These are phyloP conservation scores for Pipra filicauda DNA, from an alignment of 2,113 vertebrate genomes.

Conservation along the genomic window DNA sequence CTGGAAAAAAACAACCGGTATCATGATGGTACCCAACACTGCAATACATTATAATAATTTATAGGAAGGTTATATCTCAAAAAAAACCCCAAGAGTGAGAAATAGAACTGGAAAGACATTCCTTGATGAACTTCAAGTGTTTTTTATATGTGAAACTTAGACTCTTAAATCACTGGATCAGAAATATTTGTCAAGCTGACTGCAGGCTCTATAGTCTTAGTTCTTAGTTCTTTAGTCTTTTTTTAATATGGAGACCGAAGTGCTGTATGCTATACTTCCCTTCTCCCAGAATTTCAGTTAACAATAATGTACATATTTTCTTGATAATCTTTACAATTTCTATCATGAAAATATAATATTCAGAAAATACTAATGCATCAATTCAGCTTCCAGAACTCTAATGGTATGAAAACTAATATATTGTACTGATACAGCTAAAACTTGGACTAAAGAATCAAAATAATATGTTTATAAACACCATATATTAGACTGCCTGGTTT, in stretches of 20 bases:
- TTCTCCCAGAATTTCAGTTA: neutral
- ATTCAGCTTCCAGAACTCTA: neutral
- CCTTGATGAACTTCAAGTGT: neutral
- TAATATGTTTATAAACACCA: constrained; percentile 31
- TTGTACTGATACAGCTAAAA: neutral
- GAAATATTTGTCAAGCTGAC: neutral
- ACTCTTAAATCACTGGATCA: neutral
- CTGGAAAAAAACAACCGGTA: neutral
- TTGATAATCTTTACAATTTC: neutral
- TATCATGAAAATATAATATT: constrained; percentile 12
- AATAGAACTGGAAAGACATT: neutral
- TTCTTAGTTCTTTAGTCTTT: neutral
- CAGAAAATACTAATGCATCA: neutral
- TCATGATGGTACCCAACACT: neutral
- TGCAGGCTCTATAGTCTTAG: neutral
- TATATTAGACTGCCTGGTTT: neutral
- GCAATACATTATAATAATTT: neutral
- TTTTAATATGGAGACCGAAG: neutral
- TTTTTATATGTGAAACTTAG: neutral
- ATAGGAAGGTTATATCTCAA: neutral
- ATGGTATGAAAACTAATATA: neutral
- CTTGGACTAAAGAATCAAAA: neutral
- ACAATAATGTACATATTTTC: neutral
- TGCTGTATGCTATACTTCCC: neutral
- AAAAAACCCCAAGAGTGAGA: neutral